These are phyloP conservation scores for Amblyopsis hoosieri DNA, from an alignment of 2,797 vertebrate species.

Conservation along the genomic window DNA sequence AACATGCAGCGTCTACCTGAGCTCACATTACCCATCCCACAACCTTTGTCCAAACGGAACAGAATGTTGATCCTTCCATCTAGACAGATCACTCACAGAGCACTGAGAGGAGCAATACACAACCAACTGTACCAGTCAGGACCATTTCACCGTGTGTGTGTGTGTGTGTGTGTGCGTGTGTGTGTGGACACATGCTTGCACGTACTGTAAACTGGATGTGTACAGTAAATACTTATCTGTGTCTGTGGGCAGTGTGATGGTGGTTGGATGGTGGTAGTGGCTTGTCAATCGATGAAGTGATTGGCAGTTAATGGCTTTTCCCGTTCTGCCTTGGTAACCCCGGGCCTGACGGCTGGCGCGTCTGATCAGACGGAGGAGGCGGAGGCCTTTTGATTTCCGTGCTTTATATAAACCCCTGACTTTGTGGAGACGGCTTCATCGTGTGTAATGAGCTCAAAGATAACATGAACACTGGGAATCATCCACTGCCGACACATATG, in stretches of 20 bases:
- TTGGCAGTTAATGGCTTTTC: constrained; percentile 88
- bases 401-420: constrained; percentile 71
- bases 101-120: constrained; percentile 19
- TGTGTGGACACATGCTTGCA: constrained; percentile 4
- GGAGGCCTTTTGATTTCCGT: constrained; percentile 83
- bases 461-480: constrained; percentile 76
- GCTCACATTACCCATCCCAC: constrained; percentile 34
- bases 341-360: constrained; percentile 80
- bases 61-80: constrained; percentile 57
- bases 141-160: constrained; percentile 2
- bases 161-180: neutral
- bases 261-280: constrained; percentile 38
- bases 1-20: constrained; percentile 40
- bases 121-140: constrained; percentile 35
- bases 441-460: constrained; percentile 82
- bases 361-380: constrained; percentile 82
- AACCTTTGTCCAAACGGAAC: constrained; percentile 55
- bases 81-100: constrained; percentile 47
- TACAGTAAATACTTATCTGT: constrained; percentile 27
- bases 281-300: constrained; percentile 86
- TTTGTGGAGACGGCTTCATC: constrained; percentile 82
- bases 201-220: constrained; percentile 37
- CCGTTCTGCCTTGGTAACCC: constrained; percentile 85
- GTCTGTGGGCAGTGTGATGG: constrained; percentile 38
- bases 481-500: constrained; percentile 48